These are phyloP conservation scores for Dicrurus megarhynchus DNA, from an alignment of 2,113 vertebrate species.

Conservation along the genomic window DNA sequence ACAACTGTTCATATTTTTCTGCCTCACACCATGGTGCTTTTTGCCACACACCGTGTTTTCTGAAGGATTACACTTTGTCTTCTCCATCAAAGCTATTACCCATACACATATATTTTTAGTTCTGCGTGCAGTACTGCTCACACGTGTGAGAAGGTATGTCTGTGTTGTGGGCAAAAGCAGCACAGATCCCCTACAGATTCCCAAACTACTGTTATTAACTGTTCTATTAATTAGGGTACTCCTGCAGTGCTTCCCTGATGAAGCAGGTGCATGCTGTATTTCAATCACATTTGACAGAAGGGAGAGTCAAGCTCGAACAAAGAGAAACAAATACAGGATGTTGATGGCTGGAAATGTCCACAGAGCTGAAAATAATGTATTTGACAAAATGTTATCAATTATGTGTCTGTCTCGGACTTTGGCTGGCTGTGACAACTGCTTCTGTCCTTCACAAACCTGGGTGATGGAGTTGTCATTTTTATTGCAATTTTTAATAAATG, in stretches of 20 bases:
- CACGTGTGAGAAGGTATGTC: accelerated
- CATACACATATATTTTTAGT: not conserved
- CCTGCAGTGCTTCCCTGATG: not conserved
- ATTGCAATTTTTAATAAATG: not conserved
- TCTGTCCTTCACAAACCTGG: not conserved
- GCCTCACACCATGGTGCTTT: not conserved
- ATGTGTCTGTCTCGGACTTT: not conserved
- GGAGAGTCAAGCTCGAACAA: not conserved
- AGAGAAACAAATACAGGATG: not conserved
- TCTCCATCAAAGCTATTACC: not conserved
- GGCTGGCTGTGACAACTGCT: not conserved
- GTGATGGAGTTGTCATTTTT: conserved; percentile 3
- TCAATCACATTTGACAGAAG: not conserved
- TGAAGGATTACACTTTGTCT: not conserved
- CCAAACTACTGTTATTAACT: not conserved
- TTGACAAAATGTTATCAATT: not conserved
- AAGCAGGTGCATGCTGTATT: not conserved
- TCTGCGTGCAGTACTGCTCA: not conserved
- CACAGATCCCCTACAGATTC: not conserved
- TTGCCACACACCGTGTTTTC: not conserved
- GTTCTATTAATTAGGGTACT: not conserved
- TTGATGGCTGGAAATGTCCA: not conserved
- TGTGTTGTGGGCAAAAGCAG: not conserved
- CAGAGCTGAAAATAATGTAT: not conserved
- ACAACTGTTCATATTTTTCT: not conserved